These are phyloP conservation scores for Ictalurus furcatus DNA, from an alignment of 2,113 vertebrate genomes.

Conservation along the genomic window DNA sequence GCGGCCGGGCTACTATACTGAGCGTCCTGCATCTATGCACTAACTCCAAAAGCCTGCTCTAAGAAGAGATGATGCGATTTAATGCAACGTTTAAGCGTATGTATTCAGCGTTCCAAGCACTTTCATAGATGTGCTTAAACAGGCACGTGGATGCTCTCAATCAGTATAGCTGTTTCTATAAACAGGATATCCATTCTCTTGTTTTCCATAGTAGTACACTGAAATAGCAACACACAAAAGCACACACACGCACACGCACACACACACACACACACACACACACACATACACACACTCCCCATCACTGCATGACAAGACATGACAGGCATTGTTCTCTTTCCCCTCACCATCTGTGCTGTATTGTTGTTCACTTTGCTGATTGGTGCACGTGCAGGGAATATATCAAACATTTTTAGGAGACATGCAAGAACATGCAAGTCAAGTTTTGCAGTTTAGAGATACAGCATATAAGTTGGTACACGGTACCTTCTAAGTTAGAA, in stretches of 20 bases:
- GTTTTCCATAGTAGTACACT: too few species aligned
- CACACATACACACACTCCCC: background rate
- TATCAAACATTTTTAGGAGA: background rate
- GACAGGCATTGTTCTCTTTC: constrained; percentile 30
- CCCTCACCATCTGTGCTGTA: constrained; percentile 41
- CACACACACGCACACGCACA: background rate
- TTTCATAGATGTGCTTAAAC: background rate
- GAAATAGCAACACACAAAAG: background rate
- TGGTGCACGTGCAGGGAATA: constrained; percentile 18
- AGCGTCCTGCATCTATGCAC: constrained; percentile 3
- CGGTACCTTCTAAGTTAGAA: background rate
- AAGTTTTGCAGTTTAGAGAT: background rate
- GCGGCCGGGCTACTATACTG: background rate
- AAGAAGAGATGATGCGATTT: constrained; percentile 36
- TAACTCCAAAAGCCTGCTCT: background rate
- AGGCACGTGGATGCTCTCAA: background rate
- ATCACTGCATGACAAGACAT: constrained; percentile 34
- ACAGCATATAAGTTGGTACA: background rate
- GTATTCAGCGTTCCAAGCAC: constrained; percentile 5
- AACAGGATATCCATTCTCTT: constrained; percentile 5
- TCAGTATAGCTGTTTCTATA: background rate
- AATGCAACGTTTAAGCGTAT: constrained; percentile 9
- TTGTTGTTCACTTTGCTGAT: constrained; percentile 38
- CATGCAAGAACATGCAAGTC: background rate
- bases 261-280: background rate